Conservation (phyloP, 2,888 invertebrate species). For the Acrobasis repandana region DNA sequence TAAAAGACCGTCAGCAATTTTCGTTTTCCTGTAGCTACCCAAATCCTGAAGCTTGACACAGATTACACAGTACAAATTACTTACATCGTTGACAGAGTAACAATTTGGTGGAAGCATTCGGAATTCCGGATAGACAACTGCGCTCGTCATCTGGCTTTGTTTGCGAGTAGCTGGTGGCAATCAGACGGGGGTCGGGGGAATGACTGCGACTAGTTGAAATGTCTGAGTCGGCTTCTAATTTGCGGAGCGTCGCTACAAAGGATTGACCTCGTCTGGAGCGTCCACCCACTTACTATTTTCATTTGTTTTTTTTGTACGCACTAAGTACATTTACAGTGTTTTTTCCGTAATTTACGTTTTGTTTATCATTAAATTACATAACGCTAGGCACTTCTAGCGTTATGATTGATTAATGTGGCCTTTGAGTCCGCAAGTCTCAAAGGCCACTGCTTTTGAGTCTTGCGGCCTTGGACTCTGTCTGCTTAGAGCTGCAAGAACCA, state of each 20-base stretch:
- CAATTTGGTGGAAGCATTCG: slow-evolving; percentile 56
- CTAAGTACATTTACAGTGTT: slow-evolving; percentile 5
- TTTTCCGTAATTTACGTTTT: neutral
- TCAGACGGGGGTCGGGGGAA: slow-evolving; percentile 50
- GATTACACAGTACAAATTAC: slow-evolving; percentile 53
- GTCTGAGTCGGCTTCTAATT: slow-evolving; percentile 67
- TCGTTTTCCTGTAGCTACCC: slow-evolving; percentile 1
- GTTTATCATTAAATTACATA: no score
- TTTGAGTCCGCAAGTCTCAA: no score
- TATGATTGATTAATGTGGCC: no score
- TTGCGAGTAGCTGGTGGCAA: slow-evolving; percentile 63
- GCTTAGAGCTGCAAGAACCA: no score
- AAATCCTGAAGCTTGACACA: slow-evolving; percentile 33
- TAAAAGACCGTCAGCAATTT: neutral
- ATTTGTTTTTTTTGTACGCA: slow-evolving; percentile 15
- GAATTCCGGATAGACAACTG: slow-evolving; percentile 62
- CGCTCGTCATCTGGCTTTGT: slow-evolving; percentile 66
- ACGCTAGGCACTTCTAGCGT: no score
- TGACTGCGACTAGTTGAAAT: slow-evolving; percentile 58
- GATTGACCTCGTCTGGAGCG: slow-evolving; percentile 59
- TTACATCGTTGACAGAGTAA: slow-evolving; percentile 55
- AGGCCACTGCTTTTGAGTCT: no score
- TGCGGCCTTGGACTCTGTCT: no score
- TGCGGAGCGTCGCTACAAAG: slow-evolving; percentile 53
- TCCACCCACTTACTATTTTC: slow-evolving; percentile 32